These are phyloP conservation scores for Eupristina koningsbergeri DNA, from an alignment of 1,140 invertebrate species.

Conservation along the genomic window DNA sequence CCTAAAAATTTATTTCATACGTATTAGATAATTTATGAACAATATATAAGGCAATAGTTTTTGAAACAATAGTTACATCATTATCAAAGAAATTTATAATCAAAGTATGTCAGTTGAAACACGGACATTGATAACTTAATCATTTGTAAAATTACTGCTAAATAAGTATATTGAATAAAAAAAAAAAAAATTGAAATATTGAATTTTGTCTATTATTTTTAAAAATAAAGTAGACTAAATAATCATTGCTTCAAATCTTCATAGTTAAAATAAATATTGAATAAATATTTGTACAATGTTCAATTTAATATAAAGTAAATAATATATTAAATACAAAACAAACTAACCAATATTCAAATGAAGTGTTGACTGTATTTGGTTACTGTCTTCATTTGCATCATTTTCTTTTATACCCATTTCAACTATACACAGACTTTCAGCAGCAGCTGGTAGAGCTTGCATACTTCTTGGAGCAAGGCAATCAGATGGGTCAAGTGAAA, in stretches of 20 bases:
- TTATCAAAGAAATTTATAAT: conserved; percentile 44
- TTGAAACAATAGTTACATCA: conserved; percentile 2
- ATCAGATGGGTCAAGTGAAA: conserved; percentile 96
- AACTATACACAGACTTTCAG: conserved; percentile 97
- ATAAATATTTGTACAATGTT: too few relatives aligned
- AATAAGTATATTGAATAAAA: not conserved
- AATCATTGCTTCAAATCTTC: too few relatives aligned
- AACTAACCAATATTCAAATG: conserved; percentile 94
- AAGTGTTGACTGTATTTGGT: conserved; percentile 80
- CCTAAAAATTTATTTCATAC: conserved; percentile 54
- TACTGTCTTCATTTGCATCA: conserved; percentile 74
- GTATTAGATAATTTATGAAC: not conserved
- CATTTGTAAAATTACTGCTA: not conserved
- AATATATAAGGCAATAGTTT: not conserved
- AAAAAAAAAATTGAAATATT: not conserved
- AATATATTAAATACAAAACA: not conserved
- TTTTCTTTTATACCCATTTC: conserved; percentile 83
- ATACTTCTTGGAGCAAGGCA: conserved; percentile 94
- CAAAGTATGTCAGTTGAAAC: conserved; percentile 50
- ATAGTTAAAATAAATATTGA: too few relatives aligned
- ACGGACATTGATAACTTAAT: conserved; percentile 47
- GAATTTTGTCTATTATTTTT: too few relatives aligned
- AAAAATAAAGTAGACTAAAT: too few relatives aligned
- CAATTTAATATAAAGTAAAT: not conserved
- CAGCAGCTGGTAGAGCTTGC: conserved; percentile 96